Evolutionary conservation across 2,888 invertebrate genomes (phyloP), one percentile per base, ranked within the genome.

Genomic region (Drosophila emarginata): DNA sequence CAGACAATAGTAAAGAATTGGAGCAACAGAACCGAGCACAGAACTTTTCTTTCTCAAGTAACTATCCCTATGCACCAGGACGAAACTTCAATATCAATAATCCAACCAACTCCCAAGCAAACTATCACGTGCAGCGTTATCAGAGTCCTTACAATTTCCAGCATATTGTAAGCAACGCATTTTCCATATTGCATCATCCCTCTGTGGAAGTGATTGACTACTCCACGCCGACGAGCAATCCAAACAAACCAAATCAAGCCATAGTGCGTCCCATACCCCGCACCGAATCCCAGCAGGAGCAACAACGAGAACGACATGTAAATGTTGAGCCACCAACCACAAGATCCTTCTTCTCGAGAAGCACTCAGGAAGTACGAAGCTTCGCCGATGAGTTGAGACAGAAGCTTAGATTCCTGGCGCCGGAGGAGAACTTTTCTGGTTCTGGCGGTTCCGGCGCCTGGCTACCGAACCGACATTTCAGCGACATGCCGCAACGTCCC

Each of bases 371-470:
- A 73, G 78, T 77, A 28, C 84, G 78, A 37, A 93, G 94, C 79
- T 96, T 96, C 90, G 94, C 94, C 70, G 94, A 94, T 80, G 94
- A 95, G 62, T 93, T 96, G 68, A 95, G 95, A 89, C 94, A 94
- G 50, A 96, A 95, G 90, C 91, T 96, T 67, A 93, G 94, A 37
- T 94, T 94, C 66, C 93, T 96, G 59, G 95, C 95, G 90, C 94
- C 94, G 68, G 84, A 85, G 60, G 84, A 85, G 84, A 80, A 83
- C 64, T 76, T 74, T 76, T 73, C 83, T 26, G 54, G 76, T 50
- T 57, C 60, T 21, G 52, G 57, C 61, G 50, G 21, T 66, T 53
- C 61, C 61, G 76, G 67, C 51, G 69, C 68, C 67, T 79, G 73
- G 67, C 26, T 64, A n/a, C 63, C 70, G 21, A 5, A 91, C 7